A percentile compares a stretch with the other conserved stretches of the same genome.
Conservation (phyloP, 2,888 invertebrate species). For the Sepioteuthis lessoniana region DNA sequence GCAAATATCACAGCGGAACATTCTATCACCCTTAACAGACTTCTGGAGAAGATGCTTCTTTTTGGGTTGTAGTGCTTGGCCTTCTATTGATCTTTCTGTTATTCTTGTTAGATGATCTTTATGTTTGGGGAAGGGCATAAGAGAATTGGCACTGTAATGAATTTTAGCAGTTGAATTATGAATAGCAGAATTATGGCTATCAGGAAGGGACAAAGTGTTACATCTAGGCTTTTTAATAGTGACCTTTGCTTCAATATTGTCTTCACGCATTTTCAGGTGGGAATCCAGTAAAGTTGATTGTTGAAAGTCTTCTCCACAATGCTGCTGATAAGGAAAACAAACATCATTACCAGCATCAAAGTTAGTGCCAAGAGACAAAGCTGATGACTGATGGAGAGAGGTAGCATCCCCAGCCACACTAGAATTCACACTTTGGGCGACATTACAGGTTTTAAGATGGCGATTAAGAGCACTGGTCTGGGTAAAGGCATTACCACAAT, state of each 20-base stretch:
- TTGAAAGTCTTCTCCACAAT: background rate
- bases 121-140: background rate
- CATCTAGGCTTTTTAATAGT: no score
- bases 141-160: background rate
- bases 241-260: background rate
- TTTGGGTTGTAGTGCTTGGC: background rate
- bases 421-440: conserved; percentile 40
- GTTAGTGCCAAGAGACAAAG: background rate
- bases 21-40: background rate
- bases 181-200: background rate
- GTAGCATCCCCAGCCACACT: conserved; percentile 24
- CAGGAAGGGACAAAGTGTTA: background rate
- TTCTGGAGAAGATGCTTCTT: background rate
- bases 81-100: background rate
- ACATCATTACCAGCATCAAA: background rate
- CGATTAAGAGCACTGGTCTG: conserved; percentile 39
- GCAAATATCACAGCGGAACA: conserved; percentile 3
- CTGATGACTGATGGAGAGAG: background rate
- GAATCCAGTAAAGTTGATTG: background rate
- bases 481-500: conserved; percentile 41
- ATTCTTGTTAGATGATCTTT: background rate
- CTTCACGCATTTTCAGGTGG: background rate
- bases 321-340: background rate
- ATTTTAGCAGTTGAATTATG: background rate
- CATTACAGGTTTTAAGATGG: conserved; percentile 37